A percentile compares a stretch with the other conserved stretches of the same genome.
phyloP scores from a whole-genome alignment of 2,888 invertebrate genomes.

The Drosophila falleni region DNA sequence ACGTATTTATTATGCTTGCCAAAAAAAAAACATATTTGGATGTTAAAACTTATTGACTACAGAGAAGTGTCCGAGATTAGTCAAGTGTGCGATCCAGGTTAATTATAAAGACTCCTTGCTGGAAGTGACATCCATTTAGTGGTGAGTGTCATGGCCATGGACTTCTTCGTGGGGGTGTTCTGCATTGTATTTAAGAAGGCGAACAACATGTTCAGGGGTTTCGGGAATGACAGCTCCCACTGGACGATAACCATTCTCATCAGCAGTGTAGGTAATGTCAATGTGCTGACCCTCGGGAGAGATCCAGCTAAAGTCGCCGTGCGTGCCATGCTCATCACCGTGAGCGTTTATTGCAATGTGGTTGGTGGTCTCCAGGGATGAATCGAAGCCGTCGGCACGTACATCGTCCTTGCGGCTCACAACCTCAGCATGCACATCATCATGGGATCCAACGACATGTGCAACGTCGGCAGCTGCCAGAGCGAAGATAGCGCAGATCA shows the following conservation, averaged over 20 bases:
- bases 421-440: slow-evolving; percentile 40
- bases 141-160: slow-evolving; percentile 25
- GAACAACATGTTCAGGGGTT: slow-evolving; percentile 39
- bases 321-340: slow-evolving; percentile 80
- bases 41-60: slow-evolving; percentile 43
- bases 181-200: slow-evolving; percentile 28
- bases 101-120: neutral
- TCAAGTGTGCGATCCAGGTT: slow-evolving; percentile 41
- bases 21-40: slow-evolving; percentile 3
- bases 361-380: slow-evolving; percentile 70
- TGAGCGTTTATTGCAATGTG: slow-evolving; percentile 50
- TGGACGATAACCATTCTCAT: slow-evolving; percentile 81
- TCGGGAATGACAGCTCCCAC: slow-evolving; percentile 28
- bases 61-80: slow-evolving; percentile 29
- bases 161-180: slow-evolving; percentile 34
- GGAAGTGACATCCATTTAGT: slow-evolving; percentile 17
- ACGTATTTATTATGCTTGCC: slow-evolving; percentile 50
- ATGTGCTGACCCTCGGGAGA: slow-evolving; percentile 80
- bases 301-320: slow-evolving; percentile 75
- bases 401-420: slow-evolving; percentile 59
- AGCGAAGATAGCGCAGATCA: slow-evolving; percentile 66
- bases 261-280: slow-evolving; percentile 73
- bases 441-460: slow-evolving; percentile 21
- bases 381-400: slow-evolving; percentile 75
- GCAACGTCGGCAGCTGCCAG: slow-evolving; percentile 55